Conservation (phyloP, 2,888 invertebrate genomes). For the Monoplex corrugatus region DNA sequence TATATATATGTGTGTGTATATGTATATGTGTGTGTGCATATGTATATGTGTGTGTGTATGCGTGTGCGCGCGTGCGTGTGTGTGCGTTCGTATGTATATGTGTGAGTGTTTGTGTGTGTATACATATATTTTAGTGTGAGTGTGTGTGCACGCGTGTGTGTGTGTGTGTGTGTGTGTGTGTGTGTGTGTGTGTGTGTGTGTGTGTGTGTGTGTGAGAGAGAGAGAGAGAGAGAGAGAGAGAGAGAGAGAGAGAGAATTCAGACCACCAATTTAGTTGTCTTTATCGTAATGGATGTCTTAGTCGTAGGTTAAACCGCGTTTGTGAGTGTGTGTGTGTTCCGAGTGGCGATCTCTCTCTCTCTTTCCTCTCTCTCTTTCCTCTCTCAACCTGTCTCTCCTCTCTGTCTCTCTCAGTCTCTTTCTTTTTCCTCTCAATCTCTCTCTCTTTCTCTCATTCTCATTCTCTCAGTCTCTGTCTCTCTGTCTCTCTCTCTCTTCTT, state of each 20-base stretch:
- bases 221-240: too few relatives aligned
- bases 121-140: not conserved
- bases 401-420: not conserved
- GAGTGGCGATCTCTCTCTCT: not conserved
- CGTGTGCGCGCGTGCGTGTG: not conserved
- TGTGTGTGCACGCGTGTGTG: not conserved
- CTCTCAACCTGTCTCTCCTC: not conserved
- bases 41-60: not conserved
- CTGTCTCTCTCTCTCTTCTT: not conserved
- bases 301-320: too few relatives aligned
- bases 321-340: too few relatives aligned
- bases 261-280: too few relatives aligned
- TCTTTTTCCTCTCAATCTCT: not conserved
- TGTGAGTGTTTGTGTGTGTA: not conserved
- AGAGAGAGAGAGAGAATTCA: too few relatives aligned
- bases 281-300: too few relatives aligned
- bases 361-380: not conserved
- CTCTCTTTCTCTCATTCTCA: not conserved
- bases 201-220: not conserved
- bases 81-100: not conserved
- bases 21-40: not conserved
- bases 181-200: not conserved
- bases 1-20: too few relatives aligned
- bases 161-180: not conserved
- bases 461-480: not conserved